Percentiles rank a stretch among this genome's conserved stretches.
Evolutionary conservation across 2,888 invertebrate species (phyloP).

Genomic region (Marronus borbonicus): DNA sequence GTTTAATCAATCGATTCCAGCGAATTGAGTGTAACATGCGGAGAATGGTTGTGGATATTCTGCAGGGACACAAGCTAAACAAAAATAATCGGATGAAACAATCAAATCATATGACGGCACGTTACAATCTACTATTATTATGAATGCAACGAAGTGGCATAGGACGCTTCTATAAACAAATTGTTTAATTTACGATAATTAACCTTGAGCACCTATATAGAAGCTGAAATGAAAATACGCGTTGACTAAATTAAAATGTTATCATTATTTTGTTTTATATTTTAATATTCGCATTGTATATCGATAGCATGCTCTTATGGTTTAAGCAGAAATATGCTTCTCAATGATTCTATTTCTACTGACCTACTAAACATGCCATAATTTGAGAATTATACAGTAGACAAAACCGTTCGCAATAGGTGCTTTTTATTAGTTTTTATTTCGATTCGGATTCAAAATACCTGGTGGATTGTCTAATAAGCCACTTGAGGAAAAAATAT

Average conservation of each 20-base stretch:
- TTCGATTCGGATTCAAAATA: too few species aligned
- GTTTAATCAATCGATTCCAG: not conserved
- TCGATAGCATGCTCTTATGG: too few species aligned
- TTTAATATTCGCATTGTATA: too few species aligned
- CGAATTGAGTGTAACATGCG: not conserved
- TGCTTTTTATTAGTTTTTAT: too few species aligned
- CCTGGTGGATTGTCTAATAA: too few species aligned
- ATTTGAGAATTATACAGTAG: too few species aligned
- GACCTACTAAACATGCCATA: not conserved
- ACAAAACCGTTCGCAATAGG: too few species aligned
- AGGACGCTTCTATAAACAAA: slow-evolving; percentile 11
- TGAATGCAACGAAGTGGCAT: slow-evolving; percentile 4
- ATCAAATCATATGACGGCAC: slow-evolving; percentile 49
- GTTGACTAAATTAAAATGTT: too few species aligned
- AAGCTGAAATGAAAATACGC: not conserved
- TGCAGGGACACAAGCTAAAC: slow-evolving; percentile 37
- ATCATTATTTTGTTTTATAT: too few species aligned
- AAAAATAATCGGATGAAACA: slow-evolving; percentile 43
- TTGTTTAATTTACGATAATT: slow-evolving; percentile 8
- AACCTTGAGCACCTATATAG: not conserved
- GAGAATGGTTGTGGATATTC: slow-evolving; percentile 19
- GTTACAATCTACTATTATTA: slow-evolving; percentile 18
- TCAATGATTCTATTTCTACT: too few species aligned
- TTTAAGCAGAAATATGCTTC: too few species aligned
- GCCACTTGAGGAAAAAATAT: too few species aligned